Base-by-base conservation (phyloP, 2,888 invertebrate species). In the Agrochola lota region DNA sequence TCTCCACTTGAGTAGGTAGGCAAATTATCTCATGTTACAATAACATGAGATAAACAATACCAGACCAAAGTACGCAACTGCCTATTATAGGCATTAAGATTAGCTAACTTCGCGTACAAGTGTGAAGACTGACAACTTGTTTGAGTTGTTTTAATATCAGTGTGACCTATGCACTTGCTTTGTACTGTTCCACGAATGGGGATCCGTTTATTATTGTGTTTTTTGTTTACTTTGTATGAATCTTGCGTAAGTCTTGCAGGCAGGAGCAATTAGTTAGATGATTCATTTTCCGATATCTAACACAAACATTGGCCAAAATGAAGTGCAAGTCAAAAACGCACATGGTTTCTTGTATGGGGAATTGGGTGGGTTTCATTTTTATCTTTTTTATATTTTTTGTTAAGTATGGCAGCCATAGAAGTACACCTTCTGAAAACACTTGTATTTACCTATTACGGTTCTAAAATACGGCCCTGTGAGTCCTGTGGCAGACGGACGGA, bases 151-250 rank as follows among this genome's bases (percentile, higher is more conserved):
- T 26, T 46, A 62, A 77, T 78, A 78, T 78, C 73, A 85, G 49
- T 62, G 63, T 78, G 83, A 85, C 78, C 85, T 82, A 64, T 80
- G 83, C 49, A 64, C 78, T 78, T 59, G 57, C 63, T 77, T 85
- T 78, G 75, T 85, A n/a, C 7, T 71, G 70, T 52, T 46, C n/a
- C 52, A 60, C 60, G 35, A 74, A 52, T 81, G 17, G 77, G 2
- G 2, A 55, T 74, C 26, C 35, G 59, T 70, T 66, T 55, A 30
- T 15, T 26, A 35, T 30, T 74, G 52, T 74, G n/a, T 52, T 26
- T 46, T 62, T 77, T n/a, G 40, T 77, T 78, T 43, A 30, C 1
- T 70, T 49, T 64, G 35, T 17, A 72, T 59, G 9, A 55, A 59
- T 35, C 23, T 52, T 59, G 30, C 20, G 7, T 46, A 20, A 30